phyloP scores from a whole-genome alignment of 1,140 invertebrate genomes.

The Drosophila mauritiana region DNA sequence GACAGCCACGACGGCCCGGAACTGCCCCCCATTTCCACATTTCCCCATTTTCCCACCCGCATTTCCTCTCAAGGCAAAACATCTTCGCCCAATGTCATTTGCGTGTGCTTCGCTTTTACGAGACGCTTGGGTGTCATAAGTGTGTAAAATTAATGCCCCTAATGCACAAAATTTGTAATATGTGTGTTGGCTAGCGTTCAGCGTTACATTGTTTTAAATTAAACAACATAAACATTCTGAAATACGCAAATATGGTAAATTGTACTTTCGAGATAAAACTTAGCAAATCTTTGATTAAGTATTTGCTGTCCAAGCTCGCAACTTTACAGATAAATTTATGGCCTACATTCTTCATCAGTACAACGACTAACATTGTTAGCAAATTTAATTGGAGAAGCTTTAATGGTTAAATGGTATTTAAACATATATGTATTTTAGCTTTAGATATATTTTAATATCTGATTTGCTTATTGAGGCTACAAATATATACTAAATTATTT shows the following conservation, averaged over 20 bases:
- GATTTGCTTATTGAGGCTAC: too few species aligned
- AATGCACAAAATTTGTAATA: constrained; percentile 80
- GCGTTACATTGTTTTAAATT: constrained; percentile 47
- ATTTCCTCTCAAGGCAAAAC: constrained; percentile 20
- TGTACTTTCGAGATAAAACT: background rate
- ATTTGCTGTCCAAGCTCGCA: background rate
- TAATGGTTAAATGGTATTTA: background rate
- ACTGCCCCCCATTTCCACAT: constrained; percentile 8
- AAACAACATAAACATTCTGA: background rate
- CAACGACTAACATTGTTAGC: too few species aligned
- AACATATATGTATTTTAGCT: background rate
- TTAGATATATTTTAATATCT: too few species aligned
- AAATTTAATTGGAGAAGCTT: background rate
- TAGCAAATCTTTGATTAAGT: background rate
- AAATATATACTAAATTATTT: too few species aligned
- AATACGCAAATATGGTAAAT: constrained; percentile 4
- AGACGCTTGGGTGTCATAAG: constrained; percentile 77
- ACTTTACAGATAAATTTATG: background rate
- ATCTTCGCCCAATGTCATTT: constrained; percentile 72
- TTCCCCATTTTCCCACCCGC: background rate
- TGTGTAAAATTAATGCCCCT: constrained; percentile 77
- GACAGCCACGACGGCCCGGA: constrained; percentile 40
- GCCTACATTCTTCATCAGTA: background rate
- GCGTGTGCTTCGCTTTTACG: constrained; percentile 73
- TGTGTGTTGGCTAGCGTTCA: constrained; percentile 36